Evolutionary conservation across 2,888 invertebrate species (phyloP), one percentile per base, ranked within the genome.

Genomic region (Mesoligia furuncula): DNA sequence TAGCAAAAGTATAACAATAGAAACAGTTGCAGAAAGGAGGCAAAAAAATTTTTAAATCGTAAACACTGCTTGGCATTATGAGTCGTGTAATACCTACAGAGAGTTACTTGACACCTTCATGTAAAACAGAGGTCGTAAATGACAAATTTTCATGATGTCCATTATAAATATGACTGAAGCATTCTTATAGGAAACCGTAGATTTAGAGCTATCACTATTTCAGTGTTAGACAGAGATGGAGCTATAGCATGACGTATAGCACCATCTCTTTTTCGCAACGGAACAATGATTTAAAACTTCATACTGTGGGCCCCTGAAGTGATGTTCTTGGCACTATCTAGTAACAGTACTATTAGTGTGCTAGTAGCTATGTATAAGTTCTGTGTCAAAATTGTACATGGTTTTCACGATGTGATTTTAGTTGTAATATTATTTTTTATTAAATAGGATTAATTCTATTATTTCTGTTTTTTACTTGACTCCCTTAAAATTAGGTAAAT

Each of bases 401-500:
- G 27, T 59, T 70, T 42, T 75, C 39, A 68, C 2, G 0, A 45
- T 84, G 78, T 85, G 81, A 84, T 84, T 71, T 42, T 85, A 78
- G 79, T 62, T 71, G 2, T 65, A 64, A 77, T 39, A 69, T 72
- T 67, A 71, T 48, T 69, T 67, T 76, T 20, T 74, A 85, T 54
- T 86, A 86, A 86, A 86, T 85, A 77, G n/a, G 42, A 70, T 39
- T 78, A 57, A 68, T 70, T 73, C 13, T 66, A 75, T 24, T 17
- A 65, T 24, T 27, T 59, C 9, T 62, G 51, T 66, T 68, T 84
- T 13, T 54, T 79, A 54, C 20, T 78, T 66, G 8, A 20, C 15
- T 57, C 27, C 59, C 61, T 64, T 61, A 20, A 51, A 51, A 66
- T 66, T 6, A 4, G 11, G 15, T 45, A 27, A 1, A 65, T 1